Evolutionary conservation across 2,113 vertebrate genomes (phyloP).

Genomic region (Corythoichthys haematopterus): DNA sequence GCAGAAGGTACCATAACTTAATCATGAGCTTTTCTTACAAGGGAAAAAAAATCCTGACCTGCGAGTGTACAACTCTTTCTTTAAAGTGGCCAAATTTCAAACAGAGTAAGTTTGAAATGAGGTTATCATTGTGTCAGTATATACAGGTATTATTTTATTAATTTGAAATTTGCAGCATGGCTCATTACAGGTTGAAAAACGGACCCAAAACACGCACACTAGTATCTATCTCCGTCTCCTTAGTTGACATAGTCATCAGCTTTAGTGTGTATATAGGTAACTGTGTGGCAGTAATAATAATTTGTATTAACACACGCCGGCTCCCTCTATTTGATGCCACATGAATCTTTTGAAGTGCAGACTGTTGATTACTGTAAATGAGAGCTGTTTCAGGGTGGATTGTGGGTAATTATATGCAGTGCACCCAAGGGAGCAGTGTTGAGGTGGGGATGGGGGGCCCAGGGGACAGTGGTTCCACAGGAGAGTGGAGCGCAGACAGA

Average conservation of each 20-base stretch:
- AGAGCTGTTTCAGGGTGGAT: slow-evolving; percentile 75
- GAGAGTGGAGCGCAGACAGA: slow-evolving; percentile 68
- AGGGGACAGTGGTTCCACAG: slow-evolving; percentile 67
- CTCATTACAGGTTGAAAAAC: not conserved
- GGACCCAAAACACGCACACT: slow-evolving; percentile 23
- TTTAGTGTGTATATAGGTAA: slow-evolving; percentile 48
- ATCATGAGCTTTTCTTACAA: not conserved
- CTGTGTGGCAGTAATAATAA: slow-evolving; percentile 63
- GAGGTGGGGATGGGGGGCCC: slow-evolving; percentile 35
- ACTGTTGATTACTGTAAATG: slow-evolving; percentile 77
- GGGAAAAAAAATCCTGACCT: not conserved
- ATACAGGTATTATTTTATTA: too few species aligned
- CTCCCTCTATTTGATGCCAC: slow-evolving; percentile 63
- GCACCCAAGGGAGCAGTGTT: slow-evolving; percentile 70
- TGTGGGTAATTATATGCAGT: slow-evolving; percentile 76
- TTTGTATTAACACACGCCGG: slow-evolving; percentile 66
- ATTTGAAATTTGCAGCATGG: not conserved
- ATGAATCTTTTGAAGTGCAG: slow-evolving; percentile 72
- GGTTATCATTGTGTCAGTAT: not conserved
- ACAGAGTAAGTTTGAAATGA: not conserved
- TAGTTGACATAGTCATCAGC: slow-evolving; percentile 51
- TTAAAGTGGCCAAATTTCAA: not conserved
- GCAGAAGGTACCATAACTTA: not conserved
- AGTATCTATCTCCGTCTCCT: slow-evolving; percentile 29
- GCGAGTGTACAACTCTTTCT: not conserved